Base-by-base conservation (phyloP, 2,113 vertebrate species). In the Sander lucioperca region DNA sequence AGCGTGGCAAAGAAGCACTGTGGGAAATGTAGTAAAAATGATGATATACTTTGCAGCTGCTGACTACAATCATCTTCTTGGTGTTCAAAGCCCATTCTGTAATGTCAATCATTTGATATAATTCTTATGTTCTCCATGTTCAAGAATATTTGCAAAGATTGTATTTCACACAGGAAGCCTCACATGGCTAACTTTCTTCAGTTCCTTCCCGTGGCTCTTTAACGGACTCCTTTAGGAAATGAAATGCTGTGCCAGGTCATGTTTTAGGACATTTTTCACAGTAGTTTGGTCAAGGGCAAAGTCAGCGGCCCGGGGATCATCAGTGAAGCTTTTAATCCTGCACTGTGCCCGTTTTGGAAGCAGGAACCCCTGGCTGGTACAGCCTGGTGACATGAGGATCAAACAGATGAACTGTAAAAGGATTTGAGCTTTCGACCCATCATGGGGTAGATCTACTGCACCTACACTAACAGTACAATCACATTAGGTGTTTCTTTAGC, bases 241-340 rank as follows among this genome's bases (percentile, higher is more conserved):
- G 6, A 79, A 79, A 74, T 0, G 14, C 80, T 14, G n/a, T 39
- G 66, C 62, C 83, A 30, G 82, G 82, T 88, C 54, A 21, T 72
- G 80, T 82, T 85, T 80, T 19, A 33, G 87, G 75, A 63, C 45
- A 48, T 85, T 87, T 90, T 83, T 82, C 74, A 74, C 87, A 83
- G 74, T n/a, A 51, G 63, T 87, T 78, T 80, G 73, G 82, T 91
- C 90, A 88, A 89, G 89, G 88, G 79, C 90, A 84, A 69, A 89
- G 74, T 87, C 88, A 87, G 79, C 71, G 67, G 71, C 72, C 70
- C 68, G 45, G 51, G 82, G 86, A 90, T 93, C 84, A 88, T 92
- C 84, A 25, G 86, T 2, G 74, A 69, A 88, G 91, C 90, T 89
- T 82, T 88, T 91, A 93, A 94, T 92, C 90, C 90, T 48, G 64